A percentile compares a stretch with the other conserved stretches of the same genome.
Evolutionary conservation across 2,888 invertebrate genomes (phyloP).

Genomic region (Willowsia nigromaculata): DNA sequence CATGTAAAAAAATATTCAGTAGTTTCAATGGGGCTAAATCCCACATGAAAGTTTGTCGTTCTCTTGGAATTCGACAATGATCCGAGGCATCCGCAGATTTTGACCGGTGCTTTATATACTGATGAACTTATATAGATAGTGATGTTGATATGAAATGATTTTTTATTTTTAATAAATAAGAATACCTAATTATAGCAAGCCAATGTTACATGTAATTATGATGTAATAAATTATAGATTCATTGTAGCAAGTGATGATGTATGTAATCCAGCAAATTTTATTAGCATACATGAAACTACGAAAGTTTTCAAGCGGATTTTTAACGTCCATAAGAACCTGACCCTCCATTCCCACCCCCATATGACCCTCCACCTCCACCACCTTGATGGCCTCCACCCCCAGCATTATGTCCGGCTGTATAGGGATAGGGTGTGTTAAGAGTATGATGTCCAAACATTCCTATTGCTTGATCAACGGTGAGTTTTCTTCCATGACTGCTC

Average conservation of each 20-base stretch:
- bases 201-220: too few species aligned
- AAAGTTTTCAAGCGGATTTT: not conserved
- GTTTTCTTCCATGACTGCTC: conserved; percentile 58
- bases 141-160: too few species aligned
- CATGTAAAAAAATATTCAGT: not conserved
- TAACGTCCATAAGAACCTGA: not conserved
- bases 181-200: too few species aligned
- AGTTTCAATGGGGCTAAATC: not conserved
- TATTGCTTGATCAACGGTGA: conserved; percentile 50
- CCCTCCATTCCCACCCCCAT: too few species aligned
- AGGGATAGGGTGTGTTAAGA: not conserved
- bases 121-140: too few species aligned
- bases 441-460: conserved; percentile 57
- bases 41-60: not conserved
- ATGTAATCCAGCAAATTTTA: not conserved
- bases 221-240: too few species aligned
- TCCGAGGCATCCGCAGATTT: too few species aligned
- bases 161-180: too few species aligned
- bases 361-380: not conserved
- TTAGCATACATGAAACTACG: not conserved
- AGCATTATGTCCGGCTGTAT: not conserved
- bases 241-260: too few species aligned
- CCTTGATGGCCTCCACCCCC: not conserved
- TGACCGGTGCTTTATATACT: too few species aligned
- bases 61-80: too few species aligned